Base-by-base conservation (phyloP, 2,888 invertebrate genomes). In the Pollenia labialis region DNA sequence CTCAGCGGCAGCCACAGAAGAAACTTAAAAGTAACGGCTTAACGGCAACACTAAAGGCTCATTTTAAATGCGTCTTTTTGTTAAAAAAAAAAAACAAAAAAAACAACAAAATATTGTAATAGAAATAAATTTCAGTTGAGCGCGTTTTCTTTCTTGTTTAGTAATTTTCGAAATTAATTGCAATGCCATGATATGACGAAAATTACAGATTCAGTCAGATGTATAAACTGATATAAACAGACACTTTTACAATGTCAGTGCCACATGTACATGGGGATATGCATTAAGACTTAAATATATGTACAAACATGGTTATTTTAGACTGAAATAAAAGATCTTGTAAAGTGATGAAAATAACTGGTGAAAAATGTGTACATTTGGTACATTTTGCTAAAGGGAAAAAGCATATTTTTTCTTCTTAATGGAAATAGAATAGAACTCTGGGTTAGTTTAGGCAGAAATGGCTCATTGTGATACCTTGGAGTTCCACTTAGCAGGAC, bases 111-210 rank as follows among this genome's bases (percentile, higher is more conserved):
- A 85, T 68, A 87, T 60, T 85, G 85, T 88, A 89, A 89, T 87
- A 88, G 86, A 88, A 88, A 85, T 83, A 88, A 83, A 81, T 75
- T 85, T 86, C 52, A 79, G 87, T 87, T 84, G 83, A 85, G 85
- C 71, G 71, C 79, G 56, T 84, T 80, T 72, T 58, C 75, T 85
- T 79, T 82, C 48, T 82, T 58, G 79, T 32, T 32, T 32, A 32
- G 32, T 32, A 32, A 32, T 81, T 68, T 72, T 84, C 60, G 72
- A 84, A 87, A 89, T 88, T 89, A 89, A 89, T 89, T 89, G 85
- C 87, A 85, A 46, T 81, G 84, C 79, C 81, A 85, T 87, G 87
- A 87, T 87, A 87, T 85, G 81, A 84, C 81, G 81, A 87, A 87
- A 87, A 87, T 84, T 81, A 81, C 79, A 85, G 79, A 81, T 81